phyloP scores from a whole-genome alignment of 2,888 invertebrate species.

The Himalopsyche tibetana region DNA sequence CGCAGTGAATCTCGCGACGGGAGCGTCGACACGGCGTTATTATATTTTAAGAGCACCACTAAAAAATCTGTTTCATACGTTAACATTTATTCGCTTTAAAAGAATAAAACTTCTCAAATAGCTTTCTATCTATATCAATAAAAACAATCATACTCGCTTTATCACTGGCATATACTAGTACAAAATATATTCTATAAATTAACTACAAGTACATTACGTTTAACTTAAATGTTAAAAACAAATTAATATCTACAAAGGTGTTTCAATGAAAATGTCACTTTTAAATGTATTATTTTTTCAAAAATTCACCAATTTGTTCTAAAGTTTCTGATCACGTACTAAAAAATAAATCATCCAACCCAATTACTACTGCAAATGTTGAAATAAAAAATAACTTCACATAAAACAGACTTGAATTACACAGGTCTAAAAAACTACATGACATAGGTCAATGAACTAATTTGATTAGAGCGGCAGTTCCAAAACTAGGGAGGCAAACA shows the following conservation, averaged over 20 bases:
- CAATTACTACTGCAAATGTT: not conserved
- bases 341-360: slow-evolving; percentile 24
- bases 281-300: not conserved
- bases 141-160: not conserved
- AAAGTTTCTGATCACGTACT: slow-evolving; percentile 36
- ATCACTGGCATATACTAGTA: slow-evolving; percentile 55
- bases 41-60: slow-evolving; percentile 40
- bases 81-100: slow-evolving; percentile 20
- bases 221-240: slow-evolving; percentile 22
- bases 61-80: slow-evolving; percentile 27
- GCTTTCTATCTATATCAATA: not conserved
- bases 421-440: no score
- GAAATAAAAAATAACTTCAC: not conserved
- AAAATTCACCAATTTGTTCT: slow-evolving; percentile 42
- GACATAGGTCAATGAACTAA: no score
- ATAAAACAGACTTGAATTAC: no score
- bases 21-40: not conserved
- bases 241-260: slow-evolving; percentile 40
- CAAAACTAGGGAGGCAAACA: no score
- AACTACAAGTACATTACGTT: slow-evolving; percentile 17
- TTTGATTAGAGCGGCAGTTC: no score
- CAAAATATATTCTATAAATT: slow-evolving; percentile 48
- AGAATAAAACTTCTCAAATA: slow-evolving; percentile 42
- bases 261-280: slow-evolving; percentile 32
- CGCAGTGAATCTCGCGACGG: not conserved